These are phyloP conservation scores for Myiagra hebetior DNA, from an alignment of 2,113 vertebrate genomes.

Conservation along the genomic window DNA sequence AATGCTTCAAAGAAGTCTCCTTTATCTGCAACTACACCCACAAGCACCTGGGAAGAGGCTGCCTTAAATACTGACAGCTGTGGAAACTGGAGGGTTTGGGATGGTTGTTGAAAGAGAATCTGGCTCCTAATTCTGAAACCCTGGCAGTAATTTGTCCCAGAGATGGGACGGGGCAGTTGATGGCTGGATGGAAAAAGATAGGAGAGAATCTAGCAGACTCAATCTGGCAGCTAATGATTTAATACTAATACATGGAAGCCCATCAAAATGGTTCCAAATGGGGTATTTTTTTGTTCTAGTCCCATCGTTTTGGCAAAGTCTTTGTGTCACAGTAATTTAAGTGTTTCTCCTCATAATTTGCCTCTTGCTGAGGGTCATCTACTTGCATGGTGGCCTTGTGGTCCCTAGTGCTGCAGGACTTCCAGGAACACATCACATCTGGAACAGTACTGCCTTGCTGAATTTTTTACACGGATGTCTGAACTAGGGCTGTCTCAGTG, in stretches of 20 bases:
- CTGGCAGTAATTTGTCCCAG: neutral
- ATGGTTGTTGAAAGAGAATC: neutral
- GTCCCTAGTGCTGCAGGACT: neutral
- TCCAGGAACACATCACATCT: neutral
- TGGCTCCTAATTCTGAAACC: neutral
- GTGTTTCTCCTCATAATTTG: neutral
- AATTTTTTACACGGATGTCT: neutral
- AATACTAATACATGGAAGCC: neutral
- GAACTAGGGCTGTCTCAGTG: neutral
- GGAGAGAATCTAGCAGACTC: neutral
- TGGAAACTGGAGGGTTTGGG: neutral
- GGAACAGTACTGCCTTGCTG: neutral
- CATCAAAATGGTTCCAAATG: neutral
- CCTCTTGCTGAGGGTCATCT: neutral
- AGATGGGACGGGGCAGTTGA: neutral
- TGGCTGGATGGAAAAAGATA: neutral
- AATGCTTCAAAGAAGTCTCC: neutral
- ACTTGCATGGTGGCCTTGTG: neutral
- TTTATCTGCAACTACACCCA: neutral
- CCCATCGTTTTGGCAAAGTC: neutral
- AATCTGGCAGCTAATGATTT: neutral
- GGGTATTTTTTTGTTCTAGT: fast-evolving
- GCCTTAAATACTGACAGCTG: neutral
- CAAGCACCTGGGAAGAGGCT: neutral
- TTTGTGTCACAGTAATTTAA: neutral